Evolutionary conservation across 1,140 invertebrate genomes (phyloP).

Genomic region (Halesus radiatus): DNA sequence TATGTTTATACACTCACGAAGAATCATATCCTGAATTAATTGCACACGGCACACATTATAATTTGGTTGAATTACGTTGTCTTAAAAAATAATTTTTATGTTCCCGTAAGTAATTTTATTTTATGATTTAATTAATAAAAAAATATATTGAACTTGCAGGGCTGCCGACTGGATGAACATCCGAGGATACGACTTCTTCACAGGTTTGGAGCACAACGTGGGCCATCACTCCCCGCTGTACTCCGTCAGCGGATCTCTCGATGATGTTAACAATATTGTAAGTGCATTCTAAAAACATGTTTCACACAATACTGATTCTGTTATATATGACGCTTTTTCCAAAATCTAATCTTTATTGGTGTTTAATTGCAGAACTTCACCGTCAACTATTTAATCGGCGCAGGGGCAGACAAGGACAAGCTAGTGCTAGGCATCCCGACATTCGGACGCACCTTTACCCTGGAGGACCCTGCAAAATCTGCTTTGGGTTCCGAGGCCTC

Average conservation of each 20-base stretch:
- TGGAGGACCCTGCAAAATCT: not conserved
- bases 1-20: too few relatives aligned
- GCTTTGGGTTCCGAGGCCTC: not conserved
- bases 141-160: not conserved
- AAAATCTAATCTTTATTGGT: not conserved
- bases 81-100: too few relatives aligned
- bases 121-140: too few relatives aligned
- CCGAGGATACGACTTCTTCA: not conserved
- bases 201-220: not conserved
- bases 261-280: not conserved
- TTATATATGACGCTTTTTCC: too few relatives aligned
- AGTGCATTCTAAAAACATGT: too few relatives aligned
- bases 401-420: slow-evolving; percentile 1
- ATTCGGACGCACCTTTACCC: slow-evolving; percentile 4
- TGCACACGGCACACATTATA: too few relatives aligned
- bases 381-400: not conserved
- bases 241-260: not conserved
- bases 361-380: not conserved
- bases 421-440: not conserved
- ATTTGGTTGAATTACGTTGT: too few relatives aligned
- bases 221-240: not conserved
- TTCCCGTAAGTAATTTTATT: too few relatives aligned
- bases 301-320: too few relatives aligned
- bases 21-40: too few relatives aligned
- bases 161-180: slow-evolving; percentile 4